These are phyloP conservation scores for Cydia pomonella DNA, from an alignment of 1,140 invertebrate species.

Conservation along the genomic window DNA sequence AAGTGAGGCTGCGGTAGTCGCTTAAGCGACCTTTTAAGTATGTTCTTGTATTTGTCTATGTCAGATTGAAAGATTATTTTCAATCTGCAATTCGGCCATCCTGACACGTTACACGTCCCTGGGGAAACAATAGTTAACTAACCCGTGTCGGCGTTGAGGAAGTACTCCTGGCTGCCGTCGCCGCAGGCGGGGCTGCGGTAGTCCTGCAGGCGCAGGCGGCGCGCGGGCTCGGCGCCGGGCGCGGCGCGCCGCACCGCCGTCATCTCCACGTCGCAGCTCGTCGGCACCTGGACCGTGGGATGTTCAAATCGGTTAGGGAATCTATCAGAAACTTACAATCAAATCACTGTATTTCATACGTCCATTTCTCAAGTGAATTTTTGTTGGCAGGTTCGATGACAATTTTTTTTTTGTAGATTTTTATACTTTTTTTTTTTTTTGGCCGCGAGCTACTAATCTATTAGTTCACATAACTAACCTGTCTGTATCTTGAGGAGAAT, in stretches of 20 bases:
- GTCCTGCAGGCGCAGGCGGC: slow-evolving; percentile 41
- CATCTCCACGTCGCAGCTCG: slow-evolving; percentile 60
- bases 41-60: background rate
- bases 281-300: slow-evolving; percentile 57
- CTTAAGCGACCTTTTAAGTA: background rate
- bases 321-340: no score
- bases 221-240: slow-evolving; percentile 43
- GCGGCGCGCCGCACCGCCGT: slow-evolving; percentile 49
- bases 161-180: slow-evolving; percentile 49
- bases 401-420: no score
- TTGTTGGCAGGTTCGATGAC: no score
- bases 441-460: background rate
- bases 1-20: slow-evolving; percentile 56
- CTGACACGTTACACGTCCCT: background rate
- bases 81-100: background rate
- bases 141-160: slow-evolving; percentile 38
- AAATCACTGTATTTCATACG: no score
- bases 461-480: slow-evolving; percentile 46
- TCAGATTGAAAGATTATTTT: background rate
- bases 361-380: no score
- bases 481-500: slow-evolving; percentile 63
- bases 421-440: background rate
- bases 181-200: slow-evolving; percentile 58
- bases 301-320: no score
- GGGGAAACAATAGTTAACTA: background rate